A percentile compares a stretch with the other conserved stretches of the same genome.
Conservation (phyloP, 2,888 invertebrate genomes). For the Drosophila dives region DNA sequence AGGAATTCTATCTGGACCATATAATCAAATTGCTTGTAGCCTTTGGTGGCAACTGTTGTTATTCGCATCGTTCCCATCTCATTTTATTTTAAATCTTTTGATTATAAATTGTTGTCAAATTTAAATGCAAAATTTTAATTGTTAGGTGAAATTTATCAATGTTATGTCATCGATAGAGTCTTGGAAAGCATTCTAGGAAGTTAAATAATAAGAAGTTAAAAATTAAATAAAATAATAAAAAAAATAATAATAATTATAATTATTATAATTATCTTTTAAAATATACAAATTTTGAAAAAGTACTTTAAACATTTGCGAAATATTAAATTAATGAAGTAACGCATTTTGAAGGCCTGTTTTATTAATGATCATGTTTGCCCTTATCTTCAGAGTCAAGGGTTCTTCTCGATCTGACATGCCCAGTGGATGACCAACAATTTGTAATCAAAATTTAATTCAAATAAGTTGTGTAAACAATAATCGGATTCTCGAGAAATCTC, state of each 20-base stretch:
- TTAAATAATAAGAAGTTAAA: neutral
- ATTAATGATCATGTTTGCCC: neutral
- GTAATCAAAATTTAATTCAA: conserved; percentile 39
- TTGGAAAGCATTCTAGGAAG: neutral
- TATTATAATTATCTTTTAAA: neutral
- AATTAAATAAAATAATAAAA: too few species aligned
- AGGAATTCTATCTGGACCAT: conserved; percentile 18
- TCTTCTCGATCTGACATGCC: conserved; percentile 42
- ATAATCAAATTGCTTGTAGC: conserved; percentile 64
- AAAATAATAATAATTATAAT: too few species aligned
- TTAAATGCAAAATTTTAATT: neutral
- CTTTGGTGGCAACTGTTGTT: conserved; percentile 5
- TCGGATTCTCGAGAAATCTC: conserved; percentile 15
- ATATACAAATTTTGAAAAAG: neutral
- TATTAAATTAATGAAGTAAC: neutral
- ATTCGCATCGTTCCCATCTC: conserved; percentile 4
- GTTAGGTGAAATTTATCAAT: neutral
- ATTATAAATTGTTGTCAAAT: conserved; percentile 23
- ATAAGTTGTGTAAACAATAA: conserved; percentile 40
- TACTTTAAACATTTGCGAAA: neutral
- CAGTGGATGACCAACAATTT: conserved; percentile 31
- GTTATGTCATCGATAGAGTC: neutral
- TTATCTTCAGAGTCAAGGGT: conserved; percentile 19
- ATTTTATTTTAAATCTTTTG: conserved; percentile 15
- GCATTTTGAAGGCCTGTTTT: neutral